A percentile compares a stretch with the other conserved stretches of the same genome.
phyloP scores from a whole-genome alignment of 2,797 vertebrate genomes.

The Halcyon smyrnensis region DNA sequence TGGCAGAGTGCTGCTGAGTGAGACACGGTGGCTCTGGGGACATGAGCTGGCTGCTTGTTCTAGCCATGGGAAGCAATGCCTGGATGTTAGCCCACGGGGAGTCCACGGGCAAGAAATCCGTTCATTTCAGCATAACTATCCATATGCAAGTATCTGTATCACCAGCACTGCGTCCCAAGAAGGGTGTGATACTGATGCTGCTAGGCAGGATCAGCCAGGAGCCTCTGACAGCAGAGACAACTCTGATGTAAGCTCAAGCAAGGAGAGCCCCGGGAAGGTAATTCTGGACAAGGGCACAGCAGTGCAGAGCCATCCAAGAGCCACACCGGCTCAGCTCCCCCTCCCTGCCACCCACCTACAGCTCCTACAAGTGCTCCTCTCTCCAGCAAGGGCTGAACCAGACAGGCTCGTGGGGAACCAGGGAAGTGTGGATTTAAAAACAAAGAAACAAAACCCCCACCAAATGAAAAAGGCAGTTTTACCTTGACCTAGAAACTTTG shows the following conservation, averaged over 20 bases:
- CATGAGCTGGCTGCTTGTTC: neutral
- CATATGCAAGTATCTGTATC: neutral
- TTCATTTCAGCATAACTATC: neutral
- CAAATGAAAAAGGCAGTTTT: neutral
- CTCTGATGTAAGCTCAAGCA: rapidly evolving
- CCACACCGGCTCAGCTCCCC: neutral
- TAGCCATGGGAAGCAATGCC: neutral
- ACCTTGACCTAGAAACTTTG: neutral
- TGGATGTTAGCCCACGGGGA: rapidly evolving
- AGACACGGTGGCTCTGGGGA: neutral
- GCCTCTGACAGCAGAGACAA: neutral
- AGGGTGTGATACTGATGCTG: neutral
- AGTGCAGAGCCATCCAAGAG: neutral
- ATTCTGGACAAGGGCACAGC: neutral
- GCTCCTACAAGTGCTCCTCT: neutral
- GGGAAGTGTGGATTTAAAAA: neutral
- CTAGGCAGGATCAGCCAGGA: neutral
- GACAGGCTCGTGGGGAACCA: neutral
- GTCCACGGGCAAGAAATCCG: rapidly evolving
- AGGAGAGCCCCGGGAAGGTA: neutral
- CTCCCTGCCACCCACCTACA: neutral
- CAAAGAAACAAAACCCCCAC: neutral
- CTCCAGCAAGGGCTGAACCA: neutral
- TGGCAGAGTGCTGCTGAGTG: neutral
- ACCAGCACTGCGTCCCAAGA: rapidly evolving